A percentile compares a stretch with the other conserved stretches of the same genome.
Evolutionary conservation across 2,888 invertebrate species (phyloP).

Genomic region (Marasmarcha lunaedactyla): DNA sequence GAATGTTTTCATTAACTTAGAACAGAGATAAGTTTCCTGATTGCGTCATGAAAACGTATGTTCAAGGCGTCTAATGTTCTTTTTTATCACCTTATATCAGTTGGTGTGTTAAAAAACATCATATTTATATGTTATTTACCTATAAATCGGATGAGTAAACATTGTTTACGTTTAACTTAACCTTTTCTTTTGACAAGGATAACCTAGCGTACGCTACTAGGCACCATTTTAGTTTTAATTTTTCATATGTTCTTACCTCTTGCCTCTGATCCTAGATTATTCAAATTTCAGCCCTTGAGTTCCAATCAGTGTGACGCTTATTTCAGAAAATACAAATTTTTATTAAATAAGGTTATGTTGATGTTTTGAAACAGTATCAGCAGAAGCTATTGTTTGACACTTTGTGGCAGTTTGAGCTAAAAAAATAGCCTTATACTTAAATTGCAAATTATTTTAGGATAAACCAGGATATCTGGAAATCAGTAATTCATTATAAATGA

Average conservation of each 20-base stretch:
- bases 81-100: neutral
- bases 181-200: conserved; percentile 56
- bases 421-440: too few species aligned
- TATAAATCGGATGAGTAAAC: conserved; percentile 11
- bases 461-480: too few species aligned
- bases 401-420: too few species aligned
- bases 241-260: too few species aligned
- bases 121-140: conserved; percentile 8
- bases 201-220: conserved; percentile 44
- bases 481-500: too few species aligned
- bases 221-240: conserved; percentile 61
- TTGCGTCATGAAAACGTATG: conserved; percentile 65
- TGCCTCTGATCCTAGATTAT: too few species aligned
- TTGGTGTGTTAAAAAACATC: neutral
- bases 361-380: conserved; percentile 44
- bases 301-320: too few species aligned
- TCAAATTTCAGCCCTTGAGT: too few species aligned
- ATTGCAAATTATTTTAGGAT: too few species aligned
- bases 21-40: conserved; percentile 52
- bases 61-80: neutral
- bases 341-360: conserved; percentile 62
- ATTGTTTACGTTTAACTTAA: conserved; percentile 30
- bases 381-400: neutral
- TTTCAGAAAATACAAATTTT: conserved; percentile 3
- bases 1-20: conserved; percentile 53